Conservation (phyloP, 1,140 invertebrate species). For the Hyposmocoma kahamanoa region DNA sequence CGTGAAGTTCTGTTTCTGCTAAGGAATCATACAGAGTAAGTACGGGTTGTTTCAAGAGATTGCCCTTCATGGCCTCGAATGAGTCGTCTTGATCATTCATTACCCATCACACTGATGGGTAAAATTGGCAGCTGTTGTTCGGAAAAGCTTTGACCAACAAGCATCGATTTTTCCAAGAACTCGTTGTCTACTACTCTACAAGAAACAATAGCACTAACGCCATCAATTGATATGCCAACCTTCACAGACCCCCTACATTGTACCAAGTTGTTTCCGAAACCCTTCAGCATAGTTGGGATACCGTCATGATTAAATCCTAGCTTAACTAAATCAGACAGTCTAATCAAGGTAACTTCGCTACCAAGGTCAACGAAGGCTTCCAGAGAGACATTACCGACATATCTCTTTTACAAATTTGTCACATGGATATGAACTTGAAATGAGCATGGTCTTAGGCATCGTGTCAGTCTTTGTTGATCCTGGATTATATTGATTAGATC, state of each 20-base stretch:
- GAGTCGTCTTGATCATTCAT: too few relatives aligned
- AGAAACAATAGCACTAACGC: constrained; percentile 9
- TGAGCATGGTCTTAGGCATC: constrained; percentile 8
- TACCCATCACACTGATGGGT: too few relatives aligned
- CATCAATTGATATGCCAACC: constrained; percentile 13
- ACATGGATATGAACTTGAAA: constrained; percentile 3
- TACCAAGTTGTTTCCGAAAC: constrained; percentile 18
- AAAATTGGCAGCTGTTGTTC: too few relatives aligned
- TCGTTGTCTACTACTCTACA: constrained; percentile 17
- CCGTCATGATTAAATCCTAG: constrained; percentile 14
- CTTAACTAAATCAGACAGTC: neutral
- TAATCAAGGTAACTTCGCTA: constrained; percentile 15
- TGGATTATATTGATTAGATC: neutral
- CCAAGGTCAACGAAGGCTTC: constrained; percentile 15
- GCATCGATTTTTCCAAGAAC: constrained; percentile 12
- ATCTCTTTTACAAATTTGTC: constrained; percentile 12
- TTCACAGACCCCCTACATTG: constrained; percentile 13
- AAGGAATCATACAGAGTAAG: too few relatives aligned
- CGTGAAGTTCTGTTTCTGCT: too few relatives aligned
- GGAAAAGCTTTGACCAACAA: constrained; percentile 15
- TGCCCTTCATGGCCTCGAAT: too few relatives aligned
- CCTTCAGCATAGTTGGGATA: constrained; percentile 11
- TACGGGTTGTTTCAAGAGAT: too few relatives aligned
- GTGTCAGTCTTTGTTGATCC: neutral
- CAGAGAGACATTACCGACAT: neutral